A percentile compares a stretch with the other conserved stretches of the same genome.
Evolutionary conservation across 2,888 invertebrate species (phyloP).

Genomic region (Lithophane semibrunnea): DNA sequence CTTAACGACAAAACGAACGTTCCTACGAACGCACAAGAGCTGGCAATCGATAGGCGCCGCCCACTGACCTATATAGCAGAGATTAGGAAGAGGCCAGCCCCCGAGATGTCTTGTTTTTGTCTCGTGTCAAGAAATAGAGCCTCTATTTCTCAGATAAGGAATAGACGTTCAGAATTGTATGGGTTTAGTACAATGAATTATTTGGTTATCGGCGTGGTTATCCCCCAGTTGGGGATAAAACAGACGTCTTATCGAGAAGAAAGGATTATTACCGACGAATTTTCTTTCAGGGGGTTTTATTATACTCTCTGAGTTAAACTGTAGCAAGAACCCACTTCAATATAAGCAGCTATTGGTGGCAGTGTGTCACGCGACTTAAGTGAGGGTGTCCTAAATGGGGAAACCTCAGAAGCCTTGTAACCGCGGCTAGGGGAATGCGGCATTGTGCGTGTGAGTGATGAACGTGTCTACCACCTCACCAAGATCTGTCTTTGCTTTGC

Average conservation of each 20-base stretch:
- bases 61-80: conserved; percentile 74
- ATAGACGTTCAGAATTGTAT: conserved; percentile 53
- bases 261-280: conserved; percentile 39
- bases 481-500: conserved; percentile 29
- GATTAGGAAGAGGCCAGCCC: conserved; percentile 67
- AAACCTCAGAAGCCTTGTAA: conserved; percentile 60
- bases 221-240: conserved; percentile 43
- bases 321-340: neutral
- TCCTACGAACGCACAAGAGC: conserved; percentile 83
- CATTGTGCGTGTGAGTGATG: conserved; percentile 47
- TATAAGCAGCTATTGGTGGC: conserved; percentile 17
- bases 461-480: conserved; percentile 25
- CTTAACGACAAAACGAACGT: conserved; percentile 67
- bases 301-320: conserved; percentile 4
- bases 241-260: conserved; percentile 34
- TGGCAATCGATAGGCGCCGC: conserved; percentile 88
- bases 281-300: conserved; percentile 33
- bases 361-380: conserved; percentile 48
- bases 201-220: conserved; percentile 41
- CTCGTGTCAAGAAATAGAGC: conserved; percentile 68
- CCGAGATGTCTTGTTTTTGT: conserved; percentile 70
- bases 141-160: conserved; percentile 64
- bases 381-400: conserved; percentile 45
- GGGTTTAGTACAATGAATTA: conserved; percentile 55
- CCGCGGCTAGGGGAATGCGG: conserved; percentile 42